phyloP scores from a whole-genome alignment of 2,113 vertebrate species.

The Tympanuchus pallidicinctus region DNA sequence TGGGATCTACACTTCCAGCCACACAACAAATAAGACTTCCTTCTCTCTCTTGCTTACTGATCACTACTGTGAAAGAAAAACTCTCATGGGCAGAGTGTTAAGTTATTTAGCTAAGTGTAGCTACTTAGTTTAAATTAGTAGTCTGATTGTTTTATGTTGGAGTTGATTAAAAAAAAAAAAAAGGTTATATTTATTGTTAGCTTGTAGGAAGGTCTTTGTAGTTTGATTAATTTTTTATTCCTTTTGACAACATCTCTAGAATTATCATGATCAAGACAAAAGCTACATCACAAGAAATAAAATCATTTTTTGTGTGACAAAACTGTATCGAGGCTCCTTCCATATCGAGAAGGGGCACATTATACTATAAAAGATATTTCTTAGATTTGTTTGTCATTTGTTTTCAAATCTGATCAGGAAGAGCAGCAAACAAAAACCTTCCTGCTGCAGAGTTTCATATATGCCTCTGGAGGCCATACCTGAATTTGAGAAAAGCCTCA shows the following conservation, averaged over 20 bases:
- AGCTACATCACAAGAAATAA: neutral
- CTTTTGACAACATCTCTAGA: neutral
- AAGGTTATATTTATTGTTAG: neutral
- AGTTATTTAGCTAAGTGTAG: neutral
- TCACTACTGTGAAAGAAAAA: neutral
- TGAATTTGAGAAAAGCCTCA: neutral
- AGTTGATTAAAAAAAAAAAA: neutral
- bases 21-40: neutral
- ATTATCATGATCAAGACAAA: neutral
- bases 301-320: neutral
- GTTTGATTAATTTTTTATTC: neutral
- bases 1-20: neutral
- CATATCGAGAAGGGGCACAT: neutral
- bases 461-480: neutral
- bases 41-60: slow-evolving; percentile 20
- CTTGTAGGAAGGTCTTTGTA: neutral
- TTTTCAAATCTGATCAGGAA: neutral
- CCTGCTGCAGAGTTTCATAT: neutral
- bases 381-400: neutral
- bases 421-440: neutral
- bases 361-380: neutral
- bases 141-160: neutral
- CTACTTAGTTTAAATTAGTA: neutral
- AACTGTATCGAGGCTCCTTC: neutral
- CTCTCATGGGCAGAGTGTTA: neutral